Conservation (phyloP, 2,888 invertebrate genomes). For the Meandrusa payeni region DNA sequence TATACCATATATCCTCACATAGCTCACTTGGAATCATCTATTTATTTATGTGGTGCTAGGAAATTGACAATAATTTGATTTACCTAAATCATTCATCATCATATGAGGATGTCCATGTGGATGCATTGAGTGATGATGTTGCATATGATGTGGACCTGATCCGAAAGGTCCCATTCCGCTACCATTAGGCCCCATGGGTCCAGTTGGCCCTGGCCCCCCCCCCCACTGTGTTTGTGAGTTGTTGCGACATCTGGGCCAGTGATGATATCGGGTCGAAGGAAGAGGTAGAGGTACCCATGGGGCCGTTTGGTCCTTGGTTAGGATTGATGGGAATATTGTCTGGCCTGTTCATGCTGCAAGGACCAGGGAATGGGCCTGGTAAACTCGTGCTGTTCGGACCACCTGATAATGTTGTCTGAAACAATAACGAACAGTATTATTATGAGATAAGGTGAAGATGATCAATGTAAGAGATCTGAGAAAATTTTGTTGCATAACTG, state of each 20-base stretch:
- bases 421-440: too few relatives aligned
- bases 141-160: slow-evolving; percentile 69
- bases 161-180: slow-evolving; percentile 65
- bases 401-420: slow-evolving; percentile 69
- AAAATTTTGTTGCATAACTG: too few relatives aligned
- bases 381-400: slow-evolving; percentile 72
- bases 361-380: slow-evolving; percentile 76
- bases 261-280: slow-evolving; percentile 96
- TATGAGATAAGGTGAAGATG: too few relatives aligned
- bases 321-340: slow-evolving; percentile 75
- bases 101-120: slow-evolving; percentile 74
- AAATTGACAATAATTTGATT: slow-evolving; percentile 27
- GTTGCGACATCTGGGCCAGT: slow-evolving; percentile 96
- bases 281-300: slow-evolving; percentile 78
- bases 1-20: too few relatives aligned
- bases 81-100: slow-evolving; percentile 78
- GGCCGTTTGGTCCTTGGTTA: slow-evolving; percentile 76
- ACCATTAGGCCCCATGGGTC: slow-evolving; percentile 61
- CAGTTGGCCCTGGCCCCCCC: slow-evolving; percentile 56
- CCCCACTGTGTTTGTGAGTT: slow-evolving; percentile 88
- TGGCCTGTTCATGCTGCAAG: slow-evolving; percentile 72
- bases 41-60: too few relatives aligned
- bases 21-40: too few relatives aligned
- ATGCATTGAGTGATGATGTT: slow-evolving; percentile 72
- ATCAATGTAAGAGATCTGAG: too few relatives aligned